A percentile compares a stretch with the other conserved stretches of the same genome.
phyloP scores from a whole-genome alignment of 2,888 invertebrate genomes.

The Ceramica pisi region DNA sequence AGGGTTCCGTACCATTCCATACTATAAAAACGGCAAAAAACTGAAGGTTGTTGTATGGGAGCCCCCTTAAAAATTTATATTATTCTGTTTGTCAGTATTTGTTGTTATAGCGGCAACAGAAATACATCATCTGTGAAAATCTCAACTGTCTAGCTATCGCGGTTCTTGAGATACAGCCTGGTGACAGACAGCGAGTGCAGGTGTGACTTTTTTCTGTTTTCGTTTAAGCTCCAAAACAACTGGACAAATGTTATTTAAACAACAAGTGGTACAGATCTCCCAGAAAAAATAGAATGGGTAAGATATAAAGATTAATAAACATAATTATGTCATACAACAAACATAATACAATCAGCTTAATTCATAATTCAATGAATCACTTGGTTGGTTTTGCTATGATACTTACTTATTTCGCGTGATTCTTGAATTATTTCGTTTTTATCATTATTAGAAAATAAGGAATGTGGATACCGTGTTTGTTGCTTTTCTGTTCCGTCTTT shows the following conservation, averaged over 20 bases:
- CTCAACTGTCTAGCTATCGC: too few species aligned
- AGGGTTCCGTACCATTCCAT: too few species aligned
- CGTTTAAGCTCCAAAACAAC: neutral
- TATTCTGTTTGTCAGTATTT: too few species aligned
- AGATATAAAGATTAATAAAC: neutral
- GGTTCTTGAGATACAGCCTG: too few species aligned
- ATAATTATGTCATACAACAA: neutral
- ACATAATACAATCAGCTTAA: neutral
- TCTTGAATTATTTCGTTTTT: constrained; percentile 22
- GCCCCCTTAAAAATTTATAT: too few species aligned
- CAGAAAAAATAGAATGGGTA: too few species aligned
- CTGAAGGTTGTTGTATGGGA: too few species aligned
- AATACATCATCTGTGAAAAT: too few species aligned
- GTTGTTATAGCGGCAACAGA: too few species aligned
- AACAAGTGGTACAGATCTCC: neutral
- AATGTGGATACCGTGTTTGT: constrained; percentile 40
- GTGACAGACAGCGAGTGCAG: too few species aligned
- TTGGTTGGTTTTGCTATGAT: constrained; percentile 1
- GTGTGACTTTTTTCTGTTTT: neutral
- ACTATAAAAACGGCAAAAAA: too few species aligned
- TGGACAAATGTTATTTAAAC: neutral
- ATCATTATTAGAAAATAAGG: constrained; percentile 26
- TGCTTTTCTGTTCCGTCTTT: constrained; percentile 39
- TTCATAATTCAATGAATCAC: neutral
- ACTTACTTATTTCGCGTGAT: constrained; percentile 24